Evolutionary conservation across 1,140 invertebrate genomes (phyloP).

Genomic region (Bombus terrestris): DNA sequence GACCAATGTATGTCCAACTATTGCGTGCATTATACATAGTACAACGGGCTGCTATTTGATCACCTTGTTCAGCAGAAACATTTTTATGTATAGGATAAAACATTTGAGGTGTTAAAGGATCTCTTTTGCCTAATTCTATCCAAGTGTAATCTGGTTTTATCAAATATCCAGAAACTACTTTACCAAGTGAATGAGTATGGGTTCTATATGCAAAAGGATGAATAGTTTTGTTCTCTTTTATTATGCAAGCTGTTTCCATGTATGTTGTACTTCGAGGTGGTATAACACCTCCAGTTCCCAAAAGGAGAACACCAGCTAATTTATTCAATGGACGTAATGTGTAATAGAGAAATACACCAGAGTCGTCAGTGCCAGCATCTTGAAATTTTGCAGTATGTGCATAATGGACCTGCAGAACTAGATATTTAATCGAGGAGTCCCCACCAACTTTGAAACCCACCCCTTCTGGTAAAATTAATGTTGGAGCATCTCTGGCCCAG

Average conservation of each 20-base stretch:
- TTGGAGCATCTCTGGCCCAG: conserved; percentile 97
- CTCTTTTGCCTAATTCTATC: conserved; percentile 93
- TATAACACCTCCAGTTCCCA: conserved; percentile 92
- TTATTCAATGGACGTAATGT: conserved; percentile 88
- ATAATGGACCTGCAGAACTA: conserved; percentile 98
- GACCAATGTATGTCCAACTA: conserved; percentile 88
- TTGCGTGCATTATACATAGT: conserved; percentile 91
- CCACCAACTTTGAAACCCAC: conserved; percentile 92
- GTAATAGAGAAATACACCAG: conserved; percentile 91
- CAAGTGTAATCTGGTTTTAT: conserved; percentile 88
- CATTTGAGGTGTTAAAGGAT: conserved; percentile 97
- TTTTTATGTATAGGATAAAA: conserved; percentile 93
- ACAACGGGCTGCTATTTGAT: conserved; percentile 94
- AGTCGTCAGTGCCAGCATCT: conserved; percentile 91
- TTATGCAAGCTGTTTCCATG: conserved; percentile 94
- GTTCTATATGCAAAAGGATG: conserved; percentile 97
- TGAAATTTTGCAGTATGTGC: conserved; percentile 88
- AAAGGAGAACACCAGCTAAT: conserved; percentile 92
- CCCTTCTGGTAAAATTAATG: conserved; percentile 91
- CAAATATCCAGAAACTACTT: conserved; percentile 94
- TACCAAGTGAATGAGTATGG: conserved; percentile 95
- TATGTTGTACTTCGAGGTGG: conserved; percentile 88
- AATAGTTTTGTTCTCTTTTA: conserved; percentile 91
- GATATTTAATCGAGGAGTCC: conserved; percentile 88
- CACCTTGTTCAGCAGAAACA: conserved; percentile 86